phyloP scores from a whole-genome alignment of 2,113 vertebrate species.

The Pluvialis apricaria region DNA sequence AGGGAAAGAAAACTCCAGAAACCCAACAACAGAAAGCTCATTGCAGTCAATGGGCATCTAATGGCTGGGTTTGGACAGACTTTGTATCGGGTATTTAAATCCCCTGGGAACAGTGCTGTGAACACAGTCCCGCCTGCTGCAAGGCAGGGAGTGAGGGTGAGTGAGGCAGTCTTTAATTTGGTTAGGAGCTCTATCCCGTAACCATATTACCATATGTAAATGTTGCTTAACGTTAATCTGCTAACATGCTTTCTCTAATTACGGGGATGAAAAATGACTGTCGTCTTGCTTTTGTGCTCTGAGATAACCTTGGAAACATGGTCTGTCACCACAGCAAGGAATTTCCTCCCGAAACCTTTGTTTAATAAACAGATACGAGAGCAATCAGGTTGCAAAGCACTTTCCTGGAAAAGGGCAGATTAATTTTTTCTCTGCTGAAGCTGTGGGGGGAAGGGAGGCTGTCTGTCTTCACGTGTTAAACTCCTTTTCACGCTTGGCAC shows the following conservation, averaged over 20 bases:
- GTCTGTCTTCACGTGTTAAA: background rate
- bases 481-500: background rate
- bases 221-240: background rate
- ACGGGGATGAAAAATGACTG: background rate
- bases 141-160: background rate
- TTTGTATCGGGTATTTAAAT: background rate
- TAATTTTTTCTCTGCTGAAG: background rate
- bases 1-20: background rate
- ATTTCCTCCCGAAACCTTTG: background rate
- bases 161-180: background rate
- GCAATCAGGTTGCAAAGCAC: background rate
- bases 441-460: background rate
- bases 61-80: background rate
- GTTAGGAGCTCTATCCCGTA: background rate
- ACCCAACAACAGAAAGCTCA: fast-evolving
- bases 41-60: background rate
- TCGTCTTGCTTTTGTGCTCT: background rate
- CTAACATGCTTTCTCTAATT: background rate
- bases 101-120: background rate
- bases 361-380: background rate
- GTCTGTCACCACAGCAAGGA: background rate
- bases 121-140: background rate
- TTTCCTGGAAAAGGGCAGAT: background rate
- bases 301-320: background rate
- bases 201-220: background rate